Evolutionary conservation across 1,140 invertebrate species (phyloP), one percentile per base, ranked within the genome.

Genomic region (Lamellibrachia luymesi): DNA sequence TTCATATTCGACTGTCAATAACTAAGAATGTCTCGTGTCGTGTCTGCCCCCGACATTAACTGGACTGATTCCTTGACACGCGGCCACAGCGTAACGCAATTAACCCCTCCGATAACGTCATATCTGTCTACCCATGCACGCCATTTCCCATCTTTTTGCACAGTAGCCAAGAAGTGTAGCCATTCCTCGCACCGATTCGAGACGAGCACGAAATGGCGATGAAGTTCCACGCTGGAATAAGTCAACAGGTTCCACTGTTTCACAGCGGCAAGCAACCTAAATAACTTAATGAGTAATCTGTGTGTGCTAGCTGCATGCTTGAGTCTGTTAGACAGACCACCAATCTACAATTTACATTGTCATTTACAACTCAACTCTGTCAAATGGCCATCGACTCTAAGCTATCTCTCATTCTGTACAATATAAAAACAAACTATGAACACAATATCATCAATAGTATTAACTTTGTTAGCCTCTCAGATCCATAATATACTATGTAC

Each of bases 401-500:
- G 17, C 64, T 80, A 80, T 22, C 2, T 80, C 64, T 80, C 64
- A 80, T 80, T 80, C 64, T 80, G 64, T 80, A 80, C 64, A 80
- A 80, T 80, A 80, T 80, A 80, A 80, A 80, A 80, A 80, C 64
- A 80, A 80, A 80, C 64, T 80, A 80, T 80, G 64, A 80, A 80
- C 64, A 80, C 64, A 80, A 80, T 80, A 80, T 80, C 64, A 80
- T 80, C 64, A 80, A 80, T 80, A 80, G 64, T 80, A 80, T 80
- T 80, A 80, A 80, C 13, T 80, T 80, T 80, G 64, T 80, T 80
- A 80, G 64, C 64, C 64, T 80, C 64, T 80, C 64, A 80, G 64
- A 80, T 80, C 64, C 64, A 80, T 80, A 80, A 80, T 80, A 80
- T 80, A 80, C 64, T 80, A 80, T 80, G 64, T 80, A 80, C 64